Evolutionary conservation across 2,113 vertebrate genomes (phyloP), one percentile per base, ranked within the genome.

Genomic region (Hylia prasina): DNA sequence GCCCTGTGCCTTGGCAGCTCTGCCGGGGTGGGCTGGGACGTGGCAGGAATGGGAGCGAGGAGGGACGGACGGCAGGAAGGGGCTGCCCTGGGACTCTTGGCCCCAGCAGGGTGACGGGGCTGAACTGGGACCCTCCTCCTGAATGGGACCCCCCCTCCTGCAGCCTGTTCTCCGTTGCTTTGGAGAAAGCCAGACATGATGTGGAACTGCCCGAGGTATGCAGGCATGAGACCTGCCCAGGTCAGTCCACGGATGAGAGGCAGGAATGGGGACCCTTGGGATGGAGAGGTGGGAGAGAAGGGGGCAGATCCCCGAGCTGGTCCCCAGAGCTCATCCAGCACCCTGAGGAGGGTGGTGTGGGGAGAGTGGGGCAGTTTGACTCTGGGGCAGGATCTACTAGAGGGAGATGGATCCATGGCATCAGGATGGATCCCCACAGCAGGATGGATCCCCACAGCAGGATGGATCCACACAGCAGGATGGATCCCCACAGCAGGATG

Each of bases 1-100:
- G 96, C 96, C 94, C 96, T 77, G 81, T 1, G 79, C 89, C 54
- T 94, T 95, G 95, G 97, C 96, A 95, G 94, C 70, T 65, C 71
- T 0, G 56, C 57, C 18, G 58, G 25, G 56, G 68, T 79, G 91
- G 87, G 93, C 84, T 64, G 94, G 89, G 86, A 95, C 48, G 19
- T 10, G 51, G 84, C 7, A 9, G 60, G 79, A 77, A 72, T 1
- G 54, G 78, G 73, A 85, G 79, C 0, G 23, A 42, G 84, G 69
- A 90, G 64, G 63, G 56, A 93, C 56, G 64, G 61, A 23, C 0
- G 31, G 50, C 2, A 31, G 64, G 57, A 85, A 47, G 80, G 39
- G 54, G 71, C 21, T 86, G 75, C 42, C 35, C 24, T 1, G 70
- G 89, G 83, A 25, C 15, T n/a, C 61, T 33, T 10, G 4, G 64